These are phyloP conservation scores for Erebia epiphron DNA, from an alignment of 2,888 invertebrate genomes.

Conservation along the genomic window DNA sequence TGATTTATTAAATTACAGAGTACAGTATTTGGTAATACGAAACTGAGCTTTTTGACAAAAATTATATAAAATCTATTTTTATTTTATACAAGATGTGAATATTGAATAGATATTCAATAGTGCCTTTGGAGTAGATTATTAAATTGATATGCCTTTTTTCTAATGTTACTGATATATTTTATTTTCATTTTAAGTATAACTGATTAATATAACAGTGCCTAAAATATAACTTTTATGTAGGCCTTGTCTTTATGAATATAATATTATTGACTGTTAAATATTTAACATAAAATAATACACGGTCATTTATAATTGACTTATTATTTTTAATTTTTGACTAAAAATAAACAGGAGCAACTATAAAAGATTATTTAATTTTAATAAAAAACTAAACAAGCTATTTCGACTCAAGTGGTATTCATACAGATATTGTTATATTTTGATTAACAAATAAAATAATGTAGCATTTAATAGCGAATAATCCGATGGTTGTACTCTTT, in stretches of 20 bases:
- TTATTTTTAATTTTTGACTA: background rate
- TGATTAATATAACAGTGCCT: constrained; percentile 18
- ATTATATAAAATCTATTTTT: background rate
- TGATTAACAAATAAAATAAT: background rate
- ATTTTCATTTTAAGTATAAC: constrained; percentile 23
- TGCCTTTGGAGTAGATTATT: constrained; percentile 27
- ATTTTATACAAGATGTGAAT: background rate
- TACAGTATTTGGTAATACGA: background rate
- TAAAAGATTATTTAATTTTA: no score
- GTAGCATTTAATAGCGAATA: constrained; percentile 17
- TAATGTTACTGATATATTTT: constrained; percentile 19
- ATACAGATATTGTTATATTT: background rate
- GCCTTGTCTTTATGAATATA: background rate
- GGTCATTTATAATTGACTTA: background rate
- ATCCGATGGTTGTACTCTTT: constrained; percentile 9
- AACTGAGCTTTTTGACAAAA: constrained; percentile 1
- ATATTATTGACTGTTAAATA: constrained; percentile 2
- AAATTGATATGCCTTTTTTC: constrained; percentile 31
- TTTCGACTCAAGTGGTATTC: no score
- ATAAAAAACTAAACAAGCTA: no score
- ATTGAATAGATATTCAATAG: constrained; percentile 12
- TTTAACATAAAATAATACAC: background rate
- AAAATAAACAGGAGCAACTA: no score
- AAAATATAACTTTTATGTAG: background rate
- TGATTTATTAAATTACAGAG: background rate